Percentiles rank a stretch among this genome's conserved stretches.
Evolutionary conservation across 37 sponge, comb jelly and placozoan genomes (phyloP).

Genomic region (Agelas oroides): DNA sequence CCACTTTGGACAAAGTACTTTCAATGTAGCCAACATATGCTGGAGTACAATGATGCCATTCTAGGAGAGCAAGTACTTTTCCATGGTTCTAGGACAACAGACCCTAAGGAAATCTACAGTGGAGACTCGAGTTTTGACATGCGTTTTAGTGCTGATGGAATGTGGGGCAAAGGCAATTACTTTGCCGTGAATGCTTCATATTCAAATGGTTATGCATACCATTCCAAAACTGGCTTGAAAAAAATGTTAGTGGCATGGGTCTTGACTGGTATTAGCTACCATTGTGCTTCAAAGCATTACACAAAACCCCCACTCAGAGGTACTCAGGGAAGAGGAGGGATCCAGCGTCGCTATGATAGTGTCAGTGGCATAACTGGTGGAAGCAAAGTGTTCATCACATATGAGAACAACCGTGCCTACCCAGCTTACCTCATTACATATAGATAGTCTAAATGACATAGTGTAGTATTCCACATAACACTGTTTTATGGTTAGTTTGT

Average conservation of each 20-base stretch:
- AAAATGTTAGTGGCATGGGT: conserved; percentile 70
- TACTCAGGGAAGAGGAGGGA: neutral
- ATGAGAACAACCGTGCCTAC: conserved; percentile 71
- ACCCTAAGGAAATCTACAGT: conserved; percentile 51
- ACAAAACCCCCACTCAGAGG: conserved; percentile 40
- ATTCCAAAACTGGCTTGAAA: neutral
- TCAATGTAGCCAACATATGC: conserved; percentile 24
- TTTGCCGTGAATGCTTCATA: conserved; percentile 75
- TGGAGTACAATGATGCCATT: neutral
- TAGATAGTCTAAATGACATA: neutral
- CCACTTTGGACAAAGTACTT: conserved; percentile 60
- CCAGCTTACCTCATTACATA: conserved; percentile 73
- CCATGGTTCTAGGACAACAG: conserved; percentile 59
- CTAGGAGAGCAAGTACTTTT: conserved; percentile 24
- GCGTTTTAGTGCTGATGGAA: conserved; percentile 42
- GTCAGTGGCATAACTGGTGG: conserved; percentile 59
- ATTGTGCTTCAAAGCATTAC: conserved; percentile 2
- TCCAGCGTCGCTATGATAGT: conserved; percentile 61
- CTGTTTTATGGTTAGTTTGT: no score
- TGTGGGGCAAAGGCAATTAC: conserved; percentile 80
- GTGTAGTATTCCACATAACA: no score
- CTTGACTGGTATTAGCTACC: conserved; percentile 46
- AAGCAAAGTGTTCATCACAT: conserved; percentile 69
- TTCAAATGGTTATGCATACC: conserved; percentile 55
- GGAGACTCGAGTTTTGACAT: conserved; percentile 72